Evolutionary conservation across 2,888 invertebrate genomes (phyloP).

Genomic region (Syrphus vitripennis): DNA sequence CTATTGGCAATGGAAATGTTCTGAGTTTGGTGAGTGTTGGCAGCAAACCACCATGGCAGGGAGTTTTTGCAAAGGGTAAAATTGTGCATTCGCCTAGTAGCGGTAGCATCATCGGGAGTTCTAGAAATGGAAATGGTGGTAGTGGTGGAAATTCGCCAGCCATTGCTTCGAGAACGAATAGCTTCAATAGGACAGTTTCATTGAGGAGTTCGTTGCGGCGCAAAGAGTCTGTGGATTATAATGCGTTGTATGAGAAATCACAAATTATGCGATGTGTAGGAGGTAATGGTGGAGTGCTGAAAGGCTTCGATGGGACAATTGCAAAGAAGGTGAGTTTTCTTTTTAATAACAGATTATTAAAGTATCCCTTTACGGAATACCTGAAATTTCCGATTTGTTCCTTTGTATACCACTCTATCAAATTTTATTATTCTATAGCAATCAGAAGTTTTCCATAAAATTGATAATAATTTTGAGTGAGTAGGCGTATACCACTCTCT

Average conservation of each 20-base stretch:
- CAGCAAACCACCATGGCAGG: constrained; percentile 73
- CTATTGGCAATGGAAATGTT: constrained; percentile 19
- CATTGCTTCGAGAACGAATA: constrained; percentile 52
- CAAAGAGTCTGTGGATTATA: constrained; percentile 78
- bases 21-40: constrained; percentile 21
- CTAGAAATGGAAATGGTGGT: constrained; percentile 14
- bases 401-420: too few relatives aligned
- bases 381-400: too few relatives aligned
- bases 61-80: constrained; percentile 71
- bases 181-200: constrained; percentile 70
- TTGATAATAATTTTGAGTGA: too few relatives aligned
- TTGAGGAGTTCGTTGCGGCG: constrained; percentile 78
- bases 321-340: constrained; percentile 77
- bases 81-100: constrained; percentile 19
- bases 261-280: constrained; percentile 75
- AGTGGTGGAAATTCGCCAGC: constrained; percentile 40
- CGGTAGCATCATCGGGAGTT: constrained; percentile 8
- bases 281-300: constrained; percentile 75
- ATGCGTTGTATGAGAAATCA: constrained; percentile 78
- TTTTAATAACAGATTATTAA: too few relatives aligned
- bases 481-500: too few relatives aligned
- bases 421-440: too few relatives aligned
- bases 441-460: too few relatives aligned
- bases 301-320: constrained; percentile 78
- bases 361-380: too few relatives aligned